phyloP scores from a whole-genome alignment of 1,140 invertebrate genomes.

The Pogonomyrmex barbatus region DNA sequence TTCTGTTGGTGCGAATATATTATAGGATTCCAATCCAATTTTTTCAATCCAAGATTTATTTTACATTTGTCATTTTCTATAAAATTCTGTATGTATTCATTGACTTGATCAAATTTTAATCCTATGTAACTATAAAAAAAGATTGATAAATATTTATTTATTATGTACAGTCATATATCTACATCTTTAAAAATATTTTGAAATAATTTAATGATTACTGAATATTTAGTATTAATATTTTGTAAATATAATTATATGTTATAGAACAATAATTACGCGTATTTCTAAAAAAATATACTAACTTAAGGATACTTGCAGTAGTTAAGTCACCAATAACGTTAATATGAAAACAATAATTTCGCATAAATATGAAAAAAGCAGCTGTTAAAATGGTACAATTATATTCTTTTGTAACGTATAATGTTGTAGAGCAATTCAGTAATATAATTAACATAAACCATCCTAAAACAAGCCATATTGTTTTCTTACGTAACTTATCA shows the following conservation, averaged over 20 bases:
- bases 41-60: not conserved
- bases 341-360: not conserved
- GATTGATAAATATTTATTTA: not conserved
- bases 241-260: not conserved
- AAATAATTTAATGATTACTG: not conserved
- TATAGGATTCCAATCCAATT: not conserved
- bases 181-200: not conserved
- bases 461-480: not conserved
- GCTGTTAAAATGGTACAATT: not conserved
- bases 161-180: not conserved
- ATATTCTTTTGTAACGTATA: not conserved
- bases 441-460: not conserved
- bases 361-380: not conserved
- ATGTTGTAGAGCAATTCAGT: too few relatives aligned
- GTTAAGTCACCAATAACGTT: not conserved
- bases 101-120: constrained; percentile 15
- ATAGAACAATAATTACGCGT: not conserved
- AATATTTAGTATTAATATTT: not conserved
- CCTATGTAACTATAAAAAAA: not conserved
- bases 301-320: not conserved
- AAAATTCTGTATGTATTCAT: not conserved
- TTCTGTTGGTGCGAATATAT: not conserved
- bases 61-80: not conserved
- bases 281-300: not conserved
- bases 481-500: not conserved